phyloP scores from a whole-genome alignment of 2,888 invertebrate species.

The Trichogramma evanescens region DNA sequence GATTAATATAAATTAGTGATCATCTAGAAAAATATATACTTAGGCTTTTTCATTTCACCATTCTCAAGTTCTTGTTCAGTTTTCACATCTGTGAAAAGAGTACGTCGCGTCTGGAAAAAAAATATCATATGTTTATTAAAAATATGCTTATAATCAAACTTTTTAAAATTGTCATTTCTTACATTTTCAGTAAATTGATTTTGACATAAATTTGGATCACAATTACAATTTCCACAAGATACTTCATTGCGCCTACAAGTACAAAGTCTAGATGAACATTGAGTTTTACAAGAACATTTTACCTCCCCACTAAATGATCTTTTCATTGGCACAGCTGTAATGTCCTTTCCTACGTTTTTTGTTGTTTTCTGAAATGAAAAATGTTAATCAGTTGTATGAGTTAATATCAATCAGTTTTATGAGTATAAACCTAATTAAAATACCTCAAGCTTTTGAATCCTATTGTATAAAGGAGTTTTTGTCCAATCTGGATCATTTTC shows the following conservation, averaged over 20 bases:
- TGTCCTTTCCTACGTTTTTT: constrained; percentile 44
- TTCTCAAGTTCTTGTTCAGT: not conserved
- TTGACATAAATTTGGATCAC: constrained; percentile 48
- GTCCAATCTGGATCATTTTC: constrained; percentile 64
- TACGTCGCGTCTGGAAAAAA: constrained; percentile 14
- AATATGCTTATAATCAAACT: not conserved
- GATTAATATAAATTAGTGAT: not conserved
- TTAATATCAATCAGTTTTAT: not conserved
- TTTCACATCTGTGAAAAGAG: constrained; percentile 15
- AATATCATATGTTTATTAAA: not conserved
- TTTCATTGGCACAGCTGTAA: constrained; percentile 43
- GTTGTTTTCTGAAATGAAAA: constrained; percentile 27
- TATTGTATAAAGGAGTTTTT: constrained; percentile 59
- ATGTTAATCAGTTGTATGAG: constrained; percentile 1
- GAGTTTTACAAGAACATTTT: constrained; percentile 59
- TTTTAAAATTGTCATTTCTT: constrained; percentile 2
- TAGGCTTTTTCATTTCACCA: constrained; percentile 13
- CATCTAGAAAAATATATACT: constrained; percentile 8
- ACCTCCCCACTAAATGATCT: constrained; percentile 54
- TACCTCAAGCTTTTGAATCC: constrained; percentile 39
- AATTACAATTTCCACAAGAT: constrained; percentile 53
- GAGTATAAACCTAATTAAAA: not conserved
- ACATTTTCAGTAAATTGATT: constrained; percentile 34
- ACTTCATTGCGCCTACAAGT: constrained; percentile 53
- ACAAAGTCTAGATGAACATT: constrained; percentile 55